Evolutionary conservation across 2,797 vertebrate species (phyloP), one percentile per base, ranked within the genome.

Genomic region (Benthosema pterotum): DNA sequence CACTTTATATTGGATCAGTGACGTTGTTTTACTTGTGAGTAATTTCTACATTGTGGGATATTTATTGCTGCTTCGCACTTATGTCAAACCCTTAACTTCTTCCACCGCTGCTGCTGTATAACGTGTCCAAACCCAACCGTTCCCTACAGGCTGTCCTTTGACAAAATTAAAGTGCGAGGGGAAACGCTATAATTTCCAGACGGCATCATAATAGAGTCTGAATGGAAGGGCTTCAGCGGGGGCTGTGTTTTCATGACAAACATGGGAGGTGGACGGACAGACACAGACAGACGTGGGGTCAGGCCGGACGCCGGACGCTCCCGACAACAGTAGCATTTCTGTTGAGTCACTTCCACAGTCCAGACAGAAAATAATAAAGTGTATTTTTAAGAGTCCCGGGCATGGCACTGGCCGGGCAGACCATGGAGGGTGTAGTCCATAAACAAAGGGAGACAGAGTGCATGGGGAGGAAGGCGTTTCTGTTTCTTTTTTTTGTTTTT

Each of bases 301-400:
- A 7, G 32, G 28, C 28, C 28, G 28, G 28, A 8, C 28, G 18
- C 64, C 54, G 51, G 66, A 65, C 60, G 58, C 0, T 2, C 32
- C 32, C 32, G 32, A 38, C 32, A 16, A 43, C 54, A 16, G 19
- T 45, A n/a, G 16, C 58, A 59, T 72, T n/a, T 74, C 69, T 75
- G 87, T 69, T 83, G 83, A 87, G 77, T 85, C 83, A 79, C 62
- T 86, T 69, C 75, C 83, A 79, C 66, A 74, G 79, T 63, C 75
- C 83, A 79, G 67, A 75, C 80, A 65, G 65, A 75, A 82, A 83
- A 82, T 86, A 84, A 87, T 78, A 69, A 87, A 72, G 62, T 72
- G 69, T 79, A 78, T 78, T 84, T 85, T 77, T 76, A 83, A 74
- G 72, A 63, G 69, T 69, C 72, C 70, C 78, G 78, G 32, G 32